Evolutionary conservation across 2,797 vertebrate species (phyloP), one percentile per base, ranked within the genome.

Genomic region (Paramormyrops hopkinsi): DNA sequence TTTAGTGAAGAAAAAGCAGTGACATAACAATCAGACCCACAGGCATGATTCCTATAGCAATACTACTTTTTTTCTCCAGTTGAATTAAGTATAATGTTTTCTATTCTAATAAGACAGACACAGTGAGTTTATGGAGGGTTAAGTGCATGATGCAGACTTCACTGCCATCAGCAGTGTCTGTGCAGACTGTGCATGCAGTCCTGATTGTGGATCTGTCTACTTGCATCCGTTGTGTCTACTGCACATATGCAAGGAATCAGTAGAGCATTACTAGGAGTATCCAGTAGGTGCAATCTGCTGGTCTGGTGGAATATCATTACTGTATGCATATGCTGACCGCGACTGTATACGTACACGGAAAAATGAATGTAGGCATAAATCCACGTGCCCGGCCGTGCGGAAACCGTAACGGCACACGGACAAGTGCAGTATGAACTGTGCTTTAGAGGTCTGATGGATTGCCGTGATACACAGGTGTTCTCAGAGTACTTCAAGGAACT

Each of bases 401-500:
- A 2, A 29, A 33, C 29, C 9, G 3, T 33, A 14, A 33, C 12
- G 25, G 29, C 65, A 33, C 29, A 12, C 9, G 0, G 37, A 9
- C 9, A 7, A 19, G 4, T 33, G 41, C 41, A 14, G 37, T 11
- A 25, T 19, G 44, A 33, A 50, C 51, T 14, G 2, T 29, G 41
- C 6, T 48, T 33, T 37, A 22, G 59, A 11, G 1, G 22, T 22
- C 44, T 90, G 50, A 90, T 22, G 19, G n/a, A 9, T 17, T 11
- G 1, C 5, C 37, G 33, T 51, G 50, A 62, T 50, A 92, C 92
- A 89, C 94, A 99, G 98, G 98, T 99, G 83, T 99, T 99, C 93
- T 99, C 98, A 0, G 98, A 99, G 91, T 99, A 99, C 94, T 99
- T 99, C 93, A 99, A 99, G 93, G 98, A 99, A 91, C 48, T 99